Conservation (phyloP, 30 jellyfish, hydroid and myxozoan genomes). For the Hydractinia echinata region DNA sequence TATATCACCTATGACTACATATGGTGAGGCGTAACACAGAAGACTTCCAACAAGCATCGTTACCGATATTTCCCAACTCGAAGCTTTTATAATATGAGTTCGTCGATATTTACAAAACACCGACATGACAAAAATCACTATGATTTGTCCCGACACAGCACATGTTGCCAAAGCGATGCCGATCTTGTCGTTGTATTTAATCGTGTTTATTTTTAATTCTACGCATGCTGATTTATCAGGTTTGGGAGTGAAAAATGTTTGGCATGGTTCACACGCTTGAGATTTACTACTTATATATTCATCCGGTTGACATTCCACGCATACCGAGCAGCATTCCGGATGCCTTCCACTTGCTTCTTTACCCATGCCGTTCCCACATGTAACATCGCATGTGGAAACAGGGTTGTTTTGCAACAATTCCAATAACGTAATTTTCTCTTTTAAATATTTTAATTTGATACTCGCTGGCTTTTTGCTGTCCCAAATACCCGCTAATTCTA, state of each 20-base stretch:
- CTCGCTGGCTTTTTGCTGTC: neutral
- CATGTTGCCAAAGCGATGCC: slow-evolving; percentile 28
- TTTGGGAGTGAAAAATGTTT: slow-evolving; percentile 28
- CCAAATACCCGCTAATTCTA: slow-evolving; percentile 2
- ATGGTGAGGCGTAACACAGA: slow-evolving; percentile 45
- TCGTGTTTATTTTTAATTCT: neutral
- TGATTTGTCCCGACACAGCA: slow-evolving; percentile 38
- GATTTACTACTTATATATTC: slow-evolving; percentile 41
- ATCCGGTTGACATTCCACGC: slow-evolving; percentile 54
- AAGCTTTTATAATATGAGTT: slow-evolving; percentile 72
- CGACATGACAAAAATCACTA: slow-evolving; percentile 13
- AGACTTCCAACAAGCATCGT: slow-evolving; percentile 40
- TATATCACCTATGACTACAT: slow-evolving; percentile 18
- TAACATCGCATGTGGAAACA: neutral
- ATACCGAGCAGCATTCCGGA: slow-evolving; percentile 51
- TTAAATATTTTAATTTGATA: neutral
- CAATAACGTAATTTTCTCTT: neutral
- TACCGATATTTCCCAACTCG: slow-evolving; percentile 49
- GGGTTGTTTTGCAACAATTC: neutral
- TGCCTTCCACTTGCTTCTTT: neutral
- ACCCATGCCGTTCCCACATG: slow-evolving; percentile 19
- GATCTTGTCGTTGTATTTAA: slow-evolving; percentile 11
- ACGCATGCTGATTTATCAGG: slow-evolving; percentile 29
- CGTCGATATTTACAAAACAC: slow-evolving; percentile 38
- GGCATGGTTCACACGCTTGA: slow-evolving; percentile 47